Conservation (phyloP, 37 sponge, comb jelly and placozoan genomes). For the Ephydatia muelleri region DNA sequence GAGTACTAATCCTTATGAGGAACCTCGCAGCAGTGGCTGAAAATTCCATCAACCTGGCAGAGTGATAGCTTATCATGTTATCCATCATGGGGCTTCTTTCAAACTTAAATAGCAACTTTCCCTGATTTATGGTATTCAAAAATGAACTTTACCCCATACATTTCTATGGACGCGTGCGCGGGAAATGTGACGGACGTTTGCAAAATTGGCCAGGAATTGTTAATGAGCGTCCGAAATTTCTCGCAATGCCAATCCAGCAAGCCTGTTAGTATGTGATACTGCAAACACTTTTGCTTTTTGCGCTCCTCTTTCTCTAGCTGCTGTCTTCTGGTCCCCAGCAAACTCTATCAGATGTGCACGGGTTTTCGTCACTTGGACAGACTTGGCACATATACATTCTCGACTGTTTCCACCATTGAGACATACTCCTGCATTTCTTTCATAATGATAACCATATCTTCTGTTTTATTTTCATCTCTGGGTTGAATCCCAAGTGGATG, state of each 20-base stretch:
- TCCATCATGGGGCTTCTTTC: too few relatives aligned
- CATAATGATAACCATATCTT: constrained; percentile 44
- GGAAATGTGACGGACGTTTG: too few relatives aligned
- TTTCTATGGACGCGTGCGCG: too few relatives aligned
- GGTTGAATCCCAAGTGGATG: constrained; percentile 26
- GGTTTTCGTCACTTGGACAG: neutral
- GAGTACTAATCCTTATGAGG: too few relatives aligned
- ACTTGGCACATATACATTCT: constrained; percentile 10
- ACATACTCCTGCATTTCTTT: constrained; percentile 18
- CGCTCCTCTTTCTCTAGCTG: constrained; percentile 23
- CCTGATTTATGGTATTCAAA: too few relatives aligned
- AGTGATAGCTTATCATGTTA: too few relatives aligned
- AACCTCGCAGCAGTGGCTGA: too few relatives aligned
- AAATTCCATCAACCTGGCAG: too few relatives aligned
- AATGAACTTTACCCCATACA: too few relatives aligned
- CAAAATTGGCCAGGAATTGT: too few relatives aligned
- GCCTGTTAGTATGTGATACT: constrained; percentile 17
- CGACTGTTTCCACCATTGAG: constrained; percentile 14
- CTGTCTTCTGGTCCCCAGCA: constrained; percentile 21
- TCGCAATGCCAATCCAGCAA: constrained; percentile 21
- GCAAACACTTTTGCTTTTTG: neutral
- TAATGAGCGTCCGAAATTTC: too few relatives aligned
- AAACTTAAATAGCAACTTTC: too few relatives aligned
- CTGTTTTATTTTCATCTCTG: constrained; percentile 40
- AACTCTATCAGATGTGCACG: neutral